Base-by-base conservation (phyloP, 2,797 vertebrate genomes). In the Coregonus sp. region DNA sequence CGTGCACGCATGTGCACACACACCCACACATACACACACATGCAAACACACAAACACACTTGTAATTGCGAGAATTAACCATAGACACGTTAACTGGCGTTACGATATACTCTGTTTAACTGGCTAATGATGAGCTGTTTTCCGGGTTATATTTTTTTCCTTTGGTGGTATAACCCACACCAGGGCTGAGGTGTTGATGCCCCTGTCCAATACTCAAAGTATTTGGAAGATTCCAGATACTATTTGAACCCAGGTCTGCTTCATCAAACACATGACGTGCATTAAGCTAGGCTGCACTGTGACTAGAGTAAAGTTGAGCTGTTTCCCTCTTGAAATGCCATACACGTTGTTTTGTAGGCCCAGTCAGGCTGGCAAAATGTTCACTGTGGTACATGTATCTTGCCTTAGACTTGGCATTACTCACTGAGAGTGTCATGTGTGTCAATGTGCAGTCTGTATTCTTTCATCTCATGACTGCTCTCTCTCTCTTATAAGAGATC, bases 401-500 rank as follows among this genome's bases (percentile, higher is more conserved):
- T 37, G 65, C 29, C 72, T 68, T 68, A n/a, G 35, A 80, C 70
- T 86, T 79, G 76, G 59, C 33, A 29, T 51, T 85, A 9, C 40
- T 47, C 40, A 47, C 11, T 11, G 40, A 80, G 51, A 61, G 69
- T 68, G 71, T 76, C 72, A 75, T 1, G 65, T 77, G 25, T 68
- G 73, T 65, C 73, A 65, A 14, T 20, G 70, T 31, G 25, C 33
- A 35, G 33, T 6, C 15, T 3, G 4, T 72, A 29, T 54, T 72
- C 50, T 72, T 72, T 72, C 50, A 54, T 72, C 50, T 16, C 50
- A 72, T 72, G 25, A 54, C 20, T 52, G 50, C 33, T 56, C 54
- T n/a, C 20, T 63, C 40, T 47, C 40, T 11, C 9, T 61, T 61
- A 11, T 20, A 20, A 61, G 40, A 47, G n/a, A 61, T 61, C 7